Percentiles rank a stretch among this genome's conserved stretches.
phyloP scores from a whole-genome alignment of 37 sponge, comb jelly and placozoan species.

The Dysidea cf. avara region DNA sequence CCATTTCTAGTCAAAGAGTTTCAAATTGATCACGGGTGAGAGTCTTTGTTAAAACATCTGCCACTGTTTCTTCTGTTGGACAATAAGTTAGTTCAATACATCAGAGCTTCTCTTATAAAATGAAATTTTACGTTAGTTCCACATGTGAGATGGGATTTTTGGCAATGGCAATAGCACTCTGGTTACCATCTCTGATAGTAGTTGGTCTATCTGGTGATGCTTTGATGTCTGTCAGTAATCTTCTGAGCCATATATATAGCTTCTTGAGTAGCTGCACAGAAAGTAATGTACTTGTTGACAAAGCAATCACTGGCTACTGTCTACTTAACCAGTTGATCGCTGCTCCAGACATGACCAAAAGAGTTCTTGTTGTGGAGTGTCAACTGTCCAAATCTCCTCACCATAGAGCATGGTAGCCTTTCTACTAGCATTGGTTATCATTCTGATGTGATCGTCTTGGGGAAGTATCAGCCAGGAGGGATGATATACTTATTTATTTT shows the following conservation, averaged over 20 bases:
- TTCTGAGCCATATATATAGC: conserved; percentile 13
- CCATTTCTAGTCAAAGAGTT: not conserved
- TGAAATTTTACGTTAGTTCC: conserved; percentile 28
- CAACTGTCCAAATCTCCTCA: no score
- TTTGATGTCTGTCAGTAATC: conserved; percentile 13
- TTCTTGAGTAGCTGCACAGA: conserved; percentile 32
- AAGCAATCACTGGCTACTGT: no score
- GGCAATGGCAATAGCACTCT: conserved; percentile 1
- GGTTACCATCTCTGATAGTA: conserved; percentile 22
- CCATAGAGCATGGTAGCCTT: no score
- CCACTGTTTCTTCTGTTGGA: conserved; percentile 11
- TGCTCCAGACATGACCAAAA: no score
- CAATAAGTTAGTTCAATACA: not conserved
- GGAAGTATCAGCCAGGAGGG: no score
- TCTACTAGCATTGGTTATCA: no score
- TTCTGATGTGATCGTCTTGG: no score
- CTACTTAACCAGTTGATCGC: no score
- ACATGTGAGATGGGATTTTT: conserved; percentile 24
- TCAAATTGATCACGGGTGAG: no score
- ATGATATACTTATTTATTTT: no score
- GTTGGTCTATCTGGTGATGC: not conserved
- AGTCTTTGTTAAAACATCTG: conserved; percentile 27
- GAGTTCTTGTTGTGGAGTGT: no score
- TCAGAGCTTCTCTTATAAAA: conserved; percentile 23
- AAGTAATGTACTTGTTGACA: no score